Evolutionary conservation across 2,888 invertebrate genomes (phyloP).

Genomic region (Aplocera efformata): DNA sequence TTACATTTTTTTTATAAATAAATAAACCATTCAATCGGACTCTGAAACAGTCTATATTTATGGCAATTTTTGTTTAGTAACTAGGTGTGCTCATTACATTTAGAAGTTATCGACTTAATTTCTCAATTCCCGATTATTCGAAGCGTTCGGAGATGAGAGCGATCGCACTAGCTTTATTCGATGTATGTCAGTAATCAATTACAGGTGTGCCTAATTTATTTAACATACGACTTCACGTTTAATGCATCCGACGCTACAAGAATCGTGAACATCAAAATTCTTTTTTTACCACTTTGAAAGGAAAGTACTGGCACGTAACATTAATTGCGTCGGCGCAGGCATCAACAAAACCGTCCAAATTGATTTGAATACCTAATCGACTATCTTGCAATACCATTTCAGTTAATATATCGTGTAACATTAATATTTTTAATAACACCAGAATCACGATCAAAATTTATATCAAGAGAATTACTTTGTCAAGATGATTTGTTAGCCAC

Average conservation of each 20-base stretch:
- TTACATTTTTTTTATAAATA: no score
- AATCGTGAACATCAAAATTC: slow-evolving; percentile 65
- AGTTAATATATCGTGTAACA: slow-evolving; percentile 60
- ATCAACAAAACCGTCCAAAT: slow-evolving; percentile 60
- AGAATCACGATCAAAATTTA: slow-evolving; percentile 49
- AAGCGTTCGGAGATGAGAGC: slow-evolving; percentile 16
- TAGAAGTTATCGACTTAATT: no score
- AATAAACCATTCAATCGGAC: no score
- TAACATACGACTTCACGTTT: slow-evolving; percentile 57
- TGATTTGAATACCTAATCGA: slow-evolving; percentile 66
- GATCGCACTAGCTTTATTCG: slow-evolving; percentile 26
- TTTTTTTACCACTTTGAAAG: slow-evolving; percentile 52
- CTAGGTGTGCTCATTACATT: no score
- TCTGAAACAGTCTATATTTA: no score
- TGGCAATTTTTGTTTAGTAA: no score
- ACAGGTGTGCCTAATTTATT: slow-evolving; percentile 58
- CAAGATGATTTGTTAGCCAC: slow-evolving; percentile 51
- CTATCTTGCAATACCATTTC: slow-evolving; percentile 58
- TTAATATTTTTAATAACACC: slow-evolving; percentile 51
- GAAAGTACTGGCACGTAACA: slow-evolving; percentile 56
- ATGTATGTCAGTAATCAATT: slow-evolving; percentile 52
- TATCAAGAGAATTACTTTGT: slow-evolving; percentile 52
- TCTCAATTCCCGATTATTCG: no score
- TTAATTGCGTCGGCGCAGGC: slow-evolving; percentile 60
- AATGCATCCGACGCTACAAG: slow-evolving; percentile 57